Evolutionary conservation across 2,113 vertebrate genomes (phyloP), one percentile per base, ranked within the genome.

Genomic region (Phylloscopus trochilus): DNA sequence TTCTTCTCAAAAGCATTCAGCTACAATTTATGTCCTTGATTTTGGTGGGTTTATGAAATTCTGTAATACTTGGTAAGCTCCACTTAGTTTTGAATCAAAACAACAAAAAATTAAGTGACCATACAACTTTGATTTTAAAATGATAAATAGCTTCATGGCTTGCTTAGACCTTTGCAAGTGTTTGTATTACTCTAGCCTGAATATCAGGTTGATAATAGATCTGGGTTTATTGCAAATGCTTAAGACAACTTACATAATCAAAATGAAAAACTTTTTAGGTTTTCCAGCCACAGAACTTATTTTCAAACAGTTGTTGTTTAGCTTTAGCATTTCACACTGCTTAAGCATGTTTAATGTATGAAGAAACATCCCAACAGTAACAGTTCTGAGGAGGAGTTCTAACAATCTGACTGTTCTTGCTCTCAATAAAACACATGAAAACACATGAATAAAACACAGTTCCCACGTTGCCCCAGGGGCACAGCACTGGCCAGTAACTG

Each of bases 381-480:
- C 2, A 69, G 41, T n/a, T n/a, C 43, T 70, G 41, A 78, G 66
- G 8, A 53, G 20, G 22, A n/a, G 37, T 39, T 39, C 37, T 39
- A 39, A 39, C 37, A 39, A 39, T 23, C 31, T 84, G 77, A 11
- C 28, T 46, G 62, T 14, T 51, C 26, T 21, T 31, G 64, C 22
- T 66, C 19, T 77, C 62, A 56, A 58, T 55, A 28, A 83, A 43
- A 27, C 14, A 5, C 0, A 0, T 41, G 63, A 39, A 68, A 70
- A 84, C 21, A 64, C n/a, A 91, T n/a, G n/a, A n/a, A n/a, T n/a
- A 39, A 68, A 70, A 84, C 21, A 64, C n/a, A 91, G 20, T 27
- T 16, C 15, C 21, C 2, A 7, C 0, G 0, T 2, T 46, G 6
- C 35, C 33, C 0, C 8, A 55, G 62, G 47, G 63, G 28, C 37